Conservation (phyloP, 2,888 invertebrate species). For the Adelognathus sp. region DNA sequence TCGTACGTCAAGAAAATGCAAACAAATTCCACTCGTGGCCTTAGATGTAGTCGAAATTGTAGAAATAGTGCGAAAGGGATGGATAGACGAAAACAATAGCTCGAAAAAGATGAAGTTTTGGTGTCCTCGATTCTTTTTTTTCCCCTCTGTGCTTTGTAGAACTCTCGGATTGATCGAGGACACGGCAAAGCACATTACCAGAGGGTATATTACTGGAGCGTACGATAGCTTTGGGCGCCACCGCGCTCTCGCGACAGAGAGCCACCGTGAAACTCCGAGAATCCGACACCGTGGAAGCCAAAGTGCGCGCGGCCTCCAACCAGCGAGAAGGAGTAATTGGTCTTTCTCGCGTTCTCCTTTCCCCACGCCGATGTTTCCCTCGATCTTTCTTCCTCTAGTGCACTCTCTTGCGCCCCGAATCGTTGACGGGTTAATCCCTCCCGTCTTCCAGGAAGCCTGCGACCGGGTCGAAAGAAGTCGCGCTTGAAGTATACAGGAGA, state of each 20-base stretch:
- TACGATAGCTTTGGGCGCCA: conserved; percentile 61
- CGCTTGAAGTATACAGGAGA: conserved; percentile 21
- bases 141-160: not conserved
- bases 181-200: conserved; percentile 79
- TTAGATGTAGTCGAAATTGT: too few relatives aligned
- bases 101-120: too few relatives aligned
- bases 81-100: too few relatives aligned
- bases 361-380: not conserved
- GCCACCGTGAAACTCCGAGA: conserved; percentile 67
- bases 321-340: conserved; percentile 54
- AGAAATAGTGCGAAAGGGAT: too few relatives aligned
- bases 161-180: conserved; percentile 76
- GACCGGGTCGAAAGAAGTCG: conserved; percentile 48
- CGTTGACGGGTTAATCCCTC: conserved; percentile 79
- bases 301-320: conserved; percentile 37
- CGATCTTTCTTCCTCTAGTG: conserved; percentile 23
- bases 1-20: too few relatives aligned
- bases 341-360: conserved; percentile 30
- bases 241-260: conserved; percentile 40
- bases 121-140: not conserved
- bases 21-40: too few relatives aligned
- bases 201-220: conserved; percentile 67
- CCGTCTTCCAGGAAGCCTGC: conserved; percentile 74
- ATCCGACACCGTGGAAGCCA: conserved; percentile 64
- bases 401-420: conserved; percentile 64